phyloP scores from a whole-genome alignment of 2,797 vertebrate species.

The Xiphophorus birchmanni region DNA sequence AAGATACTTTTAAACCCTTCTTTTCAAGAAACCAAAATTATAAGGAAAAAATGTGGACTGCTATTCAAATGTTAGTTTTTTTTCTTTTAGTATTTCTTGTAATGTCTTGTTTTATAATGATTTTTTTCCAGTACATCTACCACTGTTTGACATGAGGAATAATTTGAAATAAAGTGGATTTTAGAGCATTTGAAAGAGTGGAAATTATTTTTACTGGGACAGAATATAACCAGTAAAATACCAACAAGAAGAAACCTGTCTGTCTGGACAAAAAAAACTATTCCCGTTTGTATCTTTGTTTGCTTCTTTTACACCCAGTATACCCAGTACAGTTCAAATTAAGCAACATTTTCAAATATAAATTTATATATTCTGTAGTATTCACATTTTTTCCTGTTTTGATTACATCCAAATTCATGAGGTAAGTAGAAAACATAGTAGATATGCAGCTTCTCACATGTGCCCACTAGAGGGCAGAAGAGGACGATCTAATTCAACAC shows the following conservation, averaged over 20 bases:
- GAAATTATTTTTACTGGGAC: background rate
- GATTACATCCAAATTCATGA: background rate
- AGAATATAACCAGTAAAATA: background rate
- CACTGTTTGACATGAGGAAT: background rate
- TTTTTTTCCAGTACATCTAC: too few relatives aligned
- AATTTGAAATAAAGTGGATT: background rate
- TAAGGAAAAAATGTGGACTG: background rate
- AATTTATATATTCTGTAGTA: background rate
- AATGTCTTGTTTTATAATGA: background rate
- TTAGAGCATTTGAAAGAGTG: background rate
- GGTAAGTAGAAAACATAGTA: background rate
- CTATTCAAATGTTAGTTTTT: background rate
- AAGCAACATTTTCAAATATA: background rate
- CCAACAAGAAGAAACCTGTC: background rate
- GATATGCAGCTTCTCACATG: background rate
- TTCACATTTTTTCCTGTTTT: background rate
- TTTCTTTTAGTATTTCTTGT: background rate
- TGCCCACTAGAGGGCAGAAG: constrained; percentile 65
- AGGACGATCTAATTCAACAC: constrained; percentile 16
- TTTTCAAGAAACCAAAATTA: background rate
- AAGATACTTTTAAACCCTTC: background rate
- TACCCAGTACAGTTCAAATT: background rate
- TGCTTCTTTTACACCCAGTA: background rate
- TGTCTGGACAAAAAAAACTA: background rate
- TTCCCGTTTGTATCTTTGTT: background rate